A percentile compares a stretch with the other conserved stretches of the same genome.
Evolutionary conservation across 2,888 invertebrate species (phyloP).

Genomic region (Platerodrilus igneus): DNA sequence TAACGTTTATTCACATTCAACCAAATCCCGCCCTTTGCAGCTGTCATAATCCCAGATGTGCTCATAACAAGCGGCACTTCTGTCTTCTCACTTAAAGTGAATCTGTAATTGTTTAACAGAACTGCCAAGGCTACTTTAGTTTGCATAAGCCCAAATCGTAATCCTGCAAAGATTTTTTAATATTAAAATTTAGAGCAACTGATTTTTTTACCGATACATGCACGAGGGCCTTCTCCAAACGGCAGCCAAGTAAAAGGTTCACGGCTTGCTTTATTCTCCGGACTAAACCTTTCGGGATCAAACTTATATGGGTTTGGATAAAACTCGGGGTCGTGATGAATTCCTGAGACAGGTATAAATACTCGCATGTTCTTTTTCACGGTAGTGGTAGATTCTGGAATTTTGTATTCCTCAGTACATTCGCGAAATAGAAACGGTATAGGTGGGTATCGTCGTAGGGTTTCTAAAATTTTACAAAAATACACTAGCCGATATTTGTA

Average conservation of each 20-base stretch:
- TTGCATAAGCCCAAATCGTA: constrained; percentile 38
- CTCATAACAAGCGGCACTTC: constrained; percentile 29
- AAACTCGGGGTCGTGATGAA: constrained; percentile 36
- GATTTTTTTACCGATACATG: constrained; percentile 39
- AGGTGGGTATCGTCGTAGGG: no score
- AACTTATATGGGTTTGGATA: constrained; percentile 57
- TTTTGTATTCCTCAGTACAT: no score
- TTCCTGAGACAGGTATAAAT: constrained; percentile 31
- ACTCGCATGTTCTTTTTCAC: no score
- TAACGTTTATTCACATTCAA: constrained; percentile 25
- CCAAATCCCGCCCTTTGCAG: constrained; percentile 30
- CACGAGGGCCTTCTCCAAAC: constrained; percentile 54
- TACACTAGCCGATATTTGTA: no score
- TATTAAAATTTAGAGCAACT: no score
- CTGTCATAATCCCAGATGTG: constrained; percentile 18
- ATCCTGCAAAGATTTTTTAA: no score
- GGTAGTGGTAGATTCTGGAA: no score
- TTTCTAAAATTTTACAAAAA: no score
- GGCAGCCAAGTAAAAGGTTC: constrained; percentile 54
- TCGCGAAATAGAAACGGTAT: no score
- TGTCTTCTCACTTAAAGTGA: constrained; percentile 32
- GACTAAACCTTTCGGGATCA: constrained; percentile 57
- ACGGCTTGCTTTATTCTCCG: constrained; percentile 51
- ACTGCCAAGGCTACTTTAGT: constrained; percentile 33
- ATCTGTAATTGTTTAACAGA: constrained; percentile 30